These are phyloP conservation scores for Pseudomugil gertrudae DNA, from an alignment of 2,797 vertebrate genomes.

Conservation along the genomic window DNA sequence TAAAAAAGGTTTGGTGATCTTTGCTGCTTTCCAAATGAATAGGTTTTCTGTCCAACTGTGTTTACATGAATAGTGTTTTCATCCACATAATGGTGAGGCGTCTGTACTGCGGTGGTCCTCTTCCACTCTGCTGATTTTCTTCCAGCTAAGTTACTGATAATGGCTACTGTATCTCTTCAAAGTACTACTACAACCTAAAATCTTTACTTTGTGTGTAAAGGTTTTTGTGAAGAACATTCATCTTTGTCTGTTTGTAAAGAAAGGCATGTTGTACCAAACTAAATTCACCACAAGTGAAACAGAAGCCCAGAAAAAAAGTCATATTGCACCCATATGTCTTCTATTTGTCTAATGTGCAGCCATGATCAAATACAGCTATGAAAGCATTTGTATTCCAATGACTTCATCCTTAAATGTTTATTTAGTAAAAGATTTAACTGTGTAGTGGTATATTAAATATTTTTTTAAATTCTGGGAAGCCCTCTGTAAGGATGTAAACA, in stretches of 20 bases:
- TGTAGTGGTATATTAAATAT: no score
- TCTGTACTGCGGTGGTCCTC: constrained; percentile 48
- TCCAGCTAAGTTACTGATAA: constrained; percentile 62
- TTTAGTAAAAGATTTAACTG: not conserved
- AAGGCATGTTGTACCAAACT: constrained; percentile 5
- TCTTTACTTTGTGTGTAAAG: constrained; percentile 1
- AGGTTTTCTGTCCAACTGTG: constrained; percentile 50
- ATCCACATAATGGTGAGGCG: constrained; percentile 53
- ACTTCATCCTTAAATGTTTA: constrained; percentile 19
- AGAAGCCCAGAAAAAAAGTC: constrained; percentile 29
- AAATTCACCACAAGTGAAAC: constrained; percentile 13
- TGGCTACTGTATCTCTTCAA: constrained; percentile 31
- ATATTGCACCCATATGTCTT: constrained; percentile 46
- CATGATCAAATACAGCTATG: constrained; percentile 37
- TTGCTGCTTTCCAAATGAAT: constrained; percentile 48
- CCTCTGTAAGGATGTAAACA: constrained; percentile 2
- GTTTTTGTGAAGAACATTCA: not conserved
- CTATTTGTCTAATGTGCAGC: constrained; percentile 13
- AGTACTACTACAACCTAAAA: constrained; percentile 15
- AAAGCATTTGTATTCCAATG: constrained; percentile 13
- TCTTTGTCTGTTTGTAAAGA: not conserved
- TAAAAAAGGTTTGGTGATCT: constrained; percentile 22
- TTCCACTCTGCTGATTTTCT: constrained; percentile 56
- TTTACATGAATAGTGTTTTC: constrained; percentile 59
- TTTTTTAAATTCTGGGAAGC: constrained; percentile 3